A percentile compares a stretch with the other conserved stretches of the same genome.
Conservation (phyloP, 2,113 vertebrate genomes). For the Sapajus apella region DNA sequence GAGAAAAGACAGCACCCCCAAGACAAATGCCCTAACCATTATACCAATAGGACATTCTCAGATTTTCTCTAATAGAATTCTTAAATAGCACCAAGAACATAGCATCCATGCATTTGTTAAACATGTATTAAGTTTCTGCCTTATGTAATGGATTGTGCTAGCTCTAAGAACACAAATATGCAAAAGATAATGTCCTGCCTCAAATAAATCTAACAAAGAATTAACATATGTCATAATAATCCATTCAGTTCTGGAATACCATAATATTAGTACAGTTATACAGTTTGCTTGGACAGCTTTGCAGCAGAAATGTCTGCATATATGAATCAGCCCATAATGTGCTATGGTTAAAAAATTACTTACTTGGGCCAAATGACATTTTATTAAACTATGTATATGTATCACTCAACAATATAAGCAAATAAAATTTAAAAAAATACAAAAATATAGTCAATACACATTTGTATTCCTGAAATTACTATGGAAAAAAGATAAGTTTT, state of each 20-base stretch:
- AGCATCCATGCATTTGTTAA: neutral
- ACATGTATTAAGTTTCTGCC: neutral
- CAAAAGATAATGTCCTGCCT: neutral
- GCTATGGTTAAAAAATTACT: neutral
- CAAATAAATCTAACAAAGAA: conserved; percentile 36
- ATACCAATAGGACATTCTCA: neutral
- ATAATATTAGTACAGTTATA: neutral
- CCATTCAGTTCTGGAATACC: neutral
- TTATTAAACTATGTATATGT: neutral
- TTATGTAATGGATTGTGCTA: neutral
- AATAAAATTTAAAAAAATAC: neutral
- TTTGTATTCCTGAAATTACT: neutral
- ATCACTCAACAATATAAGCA: neutral
- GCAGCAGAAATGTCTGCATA: neutral
- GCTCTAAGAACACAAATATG: neutral
- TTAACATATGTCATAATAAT: neutral
- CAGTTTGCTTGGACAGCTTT: neutral
- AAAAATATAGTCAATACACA: neutral
- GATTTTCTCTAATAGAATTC: neutral
- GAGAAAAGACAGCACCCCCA: neutral
- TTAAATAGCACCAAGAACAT: neutral
- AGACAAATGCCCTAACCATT: neutral
- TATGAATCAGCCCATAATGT: neutral
- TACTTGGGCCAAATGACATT: neutral
- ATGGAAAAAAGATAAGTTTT: neutral